Base-by-base conservation (phyloP, 2,113 vertebrate species). In the Speoplatyrhinus poulsoni region DNA sequence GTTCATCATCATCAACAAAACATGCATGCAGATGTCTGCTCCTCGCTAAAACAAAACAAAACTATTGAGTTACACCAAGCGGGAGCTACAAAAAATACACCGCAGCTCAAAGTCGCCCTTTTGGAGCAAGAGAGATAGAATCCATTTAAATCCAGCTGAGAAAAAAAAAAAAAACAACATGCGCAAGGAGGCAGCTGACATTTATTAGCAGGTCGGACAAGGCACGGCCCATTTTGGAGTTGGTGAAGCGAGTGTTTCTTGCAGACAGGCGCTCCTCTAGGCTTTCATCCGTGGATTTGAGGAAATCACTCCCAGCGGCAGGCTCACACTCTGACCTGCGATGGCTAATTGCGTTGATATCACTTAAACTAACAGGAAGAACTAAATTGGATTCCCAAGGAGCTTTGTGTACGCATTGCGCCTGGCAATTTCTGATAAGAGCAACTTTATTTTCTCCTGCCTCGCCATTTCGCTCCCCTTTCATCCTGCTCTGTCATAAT, bases 391-490 rank as follows among this genome's bases (percentile, higher is more conserved):
- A 87, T 88, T 88, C 69, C 75, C 55, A 32, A 73, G 72, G 67
- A 79, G 88, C 88, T 87, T 82, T 88, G 80, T 89, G 81, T 61
- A 70, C 12, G 5, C 81, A 26, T 61, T 60, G 82, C 90, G 88
- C 60, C 90, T 92, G 89, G 87, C 85, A 55, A 80, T 60, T 85
- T 86, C 67, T 60, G 89, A 92, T 92, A 91, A 92, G 84, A 83
- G 74, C 64, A 87, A 87, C 85, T 91, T 90, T 89, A 88, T 91
- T 87, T 85, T 67, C 74, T 55, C 9, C 60, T 16, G n/a, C 64
- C 60, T 56, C 33, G 59, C 52, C 57, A 67, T 68, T 62, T 70
- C 10, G 61, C 48, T 73, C 72, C 59, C 53, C 64, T 84, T 86
- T 89, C 73, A 83, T 82, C 85, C 71, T 55, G 70, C 63, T 62